Base-by-base conservation (phyloP, 2,888 invertebrate genomes). In the Perizoma affinitatum region DNA sequence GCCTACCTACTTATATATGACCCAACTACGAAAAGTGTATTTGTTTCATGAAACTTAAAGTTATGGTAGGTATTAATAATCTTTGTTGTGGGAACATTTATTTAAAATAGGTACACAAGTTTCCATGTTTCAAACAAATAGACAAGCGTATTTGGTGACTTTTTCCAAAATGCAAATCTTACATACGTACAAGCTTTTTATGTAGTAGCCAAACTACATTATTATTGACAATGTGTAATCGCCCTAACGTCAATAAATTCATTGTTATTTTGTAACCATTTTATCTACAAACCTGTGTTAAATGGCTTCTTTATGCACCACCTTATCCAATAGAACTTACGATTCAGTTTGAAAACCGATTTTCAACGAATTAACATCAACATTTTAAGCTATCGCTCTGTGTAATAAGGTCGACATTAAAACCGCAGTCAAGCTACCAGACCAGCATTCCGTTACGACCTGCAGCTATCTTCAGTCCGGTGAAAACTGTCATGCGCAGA, bases 201-300 rank as follows among this genome's bases (percentile, higher is more conserved):
- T 22, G 3, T 22, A 38, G 7, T 38, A 38, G 4, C 38, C 38
- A 3, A 44, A 44, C 34, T 9, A 3, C 7, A 34, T 38, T 47
- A 42, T 47, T 42, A 54, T 35, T 41, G n/a, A 6, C 40, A 48
- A 44, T 64, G 49, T 62, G 50, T 47, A 62, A 64, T 44, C 46
- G 44, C 50, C 61, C 40, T 64, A 51, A 62, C 47, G 52, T 51
- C 50, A 40, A 42, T 11, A 36, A 64, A 60, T 58, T 57, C 58
- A 56, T 57, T 59, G 54, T 61, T 49, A 35, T 53, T 48, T 54
- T 54, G 60, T 56, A 58, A 63, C 65, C 54, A 57, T 65, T 58
- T 33, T 51, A 40, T 48, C 51, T 58, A 60, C 59, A 52, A 61
- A 47, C 46, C 46, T 55, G 22, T 22, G 22, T 22, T 22, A 22